Evolutionary conservation across 2,113 vertebrate genomes (phyloP), one percentile per base, ranked within the genome.

Genomic region (Varanus salvator): DNA sequence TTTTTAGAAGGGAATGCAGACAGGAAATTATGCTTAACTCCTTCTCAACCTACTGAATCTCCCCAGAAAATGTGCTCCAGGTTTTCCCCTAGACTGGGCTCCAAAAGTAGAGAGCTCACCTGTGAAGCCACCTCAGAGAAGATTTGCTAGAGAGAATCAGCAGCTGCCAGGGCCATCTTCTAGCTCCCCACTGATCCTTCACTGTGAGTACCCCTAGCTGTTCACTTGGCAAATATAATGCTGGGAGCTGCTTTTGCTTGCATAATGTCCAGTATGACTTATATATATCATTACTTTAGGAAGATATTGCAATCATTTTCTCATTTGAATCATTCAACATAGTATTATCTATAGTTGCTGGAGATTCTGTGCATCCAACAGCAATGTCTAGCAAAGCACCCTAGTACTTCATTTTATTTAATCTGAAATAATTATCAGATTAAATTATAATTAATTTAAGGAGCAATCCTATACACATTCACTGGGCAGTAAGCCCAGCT

Each of bases 291-390:
- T n/a, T 84, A 25, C 64, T 78, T 64, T 3, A 84, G 34, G 17
- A 17, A 88, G 71, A 90, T 1, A 64, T 75, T 52, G 0, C 75
- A 82, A 75, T 31, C 12, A 84, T 50, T 64, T 19, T 66, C 44
- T 50, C 27, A 52, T 93, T 93, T 80, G 3, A 85, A 48, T 86
- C n/a, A 29, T 57, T 87, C 85, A 38, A 50, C 64, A 91, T 38
- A 69, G 77, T 69, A 86, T 91, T 90, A 92, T 85, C 87, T 69
- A 2, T 19, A 72, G 4, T 87, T 88, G 38, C 6, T 34, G 57
- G n/a, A 50, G n/a, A 52, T 12, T 17, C 6, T 80, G 27, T 50
- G 9, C 27, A 15, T 29, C 31, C 48, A 44, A 78, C 29, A 21
- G 23, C 8, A 80, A 29, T 15, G 27, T 14, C 60, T 66, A 80